Evolutionary conservation across 2,797 vertebrate genomes (phyloP).

Genomic region (Pantherophis vulpinus): DNA sequence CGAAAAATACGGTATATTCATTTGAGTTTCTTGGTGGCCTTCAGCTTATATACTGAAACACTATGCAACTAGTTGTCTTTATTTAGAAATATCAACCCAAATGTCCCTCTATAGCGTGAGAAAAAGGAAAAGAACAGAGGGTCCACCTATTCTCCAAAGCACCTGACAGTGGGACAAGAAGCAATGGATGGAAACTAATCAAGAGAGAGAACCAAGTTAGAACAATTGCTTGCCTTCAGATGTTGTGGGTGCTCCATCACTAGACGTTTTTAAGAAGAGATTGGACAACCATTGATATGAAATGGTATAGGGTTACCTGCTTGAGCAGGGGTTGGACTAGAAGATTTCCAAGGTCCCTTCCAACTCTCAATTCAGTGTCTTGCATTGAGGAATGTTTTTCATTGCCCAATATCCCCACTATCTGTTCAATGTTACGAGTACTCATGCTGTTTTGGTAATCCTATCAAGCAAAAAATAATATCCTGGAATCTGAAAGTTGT

Average conservation of each 20-base stretch:
- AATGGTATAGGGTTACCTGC: background rate
- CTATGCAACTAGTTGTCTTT: background rate
- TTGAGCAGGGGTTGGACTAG: background rate
- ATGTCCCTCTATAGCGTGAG: no score
- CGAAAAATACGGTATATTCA: background rate
- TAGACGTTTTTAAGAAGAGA: background rate
- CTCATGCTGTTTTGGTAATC: background rate
- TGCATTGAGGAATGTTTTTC: background rate
- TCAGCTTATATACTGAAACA: background rate
- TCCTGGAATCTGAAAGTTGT: background rate
- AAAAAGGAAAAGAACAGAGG: no score
- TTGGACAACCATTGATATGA: background rate
- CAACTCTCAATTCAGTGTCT: background rate
- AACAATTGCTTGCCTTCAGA: background rate
- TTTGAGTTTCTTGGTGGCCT: fast-evolving
- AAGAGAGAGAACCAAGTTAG: background rate
- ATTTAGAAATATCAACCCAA: background rate
- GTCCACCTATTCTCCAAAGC: no score
- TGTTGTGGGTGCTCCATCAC: background rate
- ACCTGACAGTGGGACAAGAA: no score
- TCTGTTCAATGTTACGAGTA: background rate
- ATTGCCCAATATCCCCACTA: background rate
- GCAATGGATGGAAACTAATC: no score
- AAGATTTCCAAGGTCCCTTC: no score
- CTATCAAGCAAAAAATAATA: background rate